Conservation (phyloP, 2,113 vertebrate genomes). For the Hypanus sabinus region DNA sequence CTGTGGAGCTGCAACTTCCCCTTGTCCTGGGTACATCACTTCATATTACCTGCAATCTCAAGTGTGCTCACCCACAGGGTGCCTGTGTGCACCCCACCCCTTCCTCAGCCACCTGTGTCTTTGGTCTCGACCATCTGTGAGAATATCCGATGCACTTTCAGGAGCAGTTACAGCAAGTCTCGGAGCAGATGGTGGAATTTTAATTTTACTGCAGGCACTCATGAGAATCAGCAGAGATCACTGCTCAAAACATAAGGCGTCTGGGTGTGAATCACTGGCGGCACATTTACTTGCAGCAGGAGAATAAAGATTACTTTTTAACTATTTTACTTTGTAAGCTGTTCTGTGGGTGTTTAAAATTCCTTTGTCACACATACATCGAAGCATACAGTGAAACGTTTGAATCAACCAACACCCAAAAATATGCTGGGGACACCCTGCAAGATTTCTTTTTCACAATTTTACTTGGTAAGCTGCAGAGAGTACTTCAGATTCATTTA, state of each 20-base stretch:
- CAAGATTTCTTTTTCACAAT: no score
- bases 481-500: no score
- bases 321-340: background rate
- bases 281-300: background rate
- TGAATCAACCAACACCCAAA: no score
- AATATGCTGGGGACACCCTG: no score
- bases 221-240: background rate
- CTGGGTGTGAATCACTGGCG: background rate
- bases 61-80: background rate
- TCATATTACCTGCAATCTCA: background rate
- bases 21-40: background rate
- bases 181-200: background rate
- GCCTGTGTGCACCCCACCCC: background rate
- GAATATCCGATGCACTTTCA: background rate
- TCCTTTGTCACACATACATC: no score
- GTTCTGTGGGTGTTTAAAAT: background rate
- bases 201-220: background rate
- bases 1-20: background rate
- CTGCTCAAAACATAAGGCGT: background rate
- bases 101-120: no score
- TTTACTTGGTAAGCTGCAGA: no score
- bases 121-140: background rate
- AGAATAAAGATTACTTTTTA: background rate
- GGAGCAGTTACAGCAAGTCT: background rate
- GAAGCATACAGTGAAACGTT: no score